These are phyloP conservation scores for Bombylius discolor DNA, from an alignment of 2,888 invertebrate genomes.

Conservation along the genomic window DNA sequence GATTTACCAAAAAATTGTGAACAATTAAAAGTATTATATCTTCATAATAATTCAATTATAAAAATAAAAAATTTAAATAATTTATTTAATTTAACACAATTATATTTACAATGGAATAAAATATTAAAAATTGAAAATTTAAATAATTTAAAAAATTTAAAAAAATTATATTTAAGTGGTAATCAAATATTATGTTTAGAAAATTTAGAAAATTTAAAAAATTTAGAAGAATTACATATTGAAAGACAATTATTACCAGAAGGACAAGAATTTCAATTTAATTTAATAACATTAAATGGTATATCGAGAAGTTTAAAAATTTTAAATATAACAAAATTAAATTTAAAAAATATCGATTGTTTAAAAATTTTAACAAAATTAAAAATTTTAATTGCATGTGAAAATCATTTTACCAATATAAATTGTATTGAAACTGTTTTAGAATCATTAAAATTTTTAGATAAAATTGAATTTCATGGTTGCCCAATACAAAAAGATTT, in stretches of 20 bases:
- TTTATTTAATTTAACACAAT: conserved; percentile 50
- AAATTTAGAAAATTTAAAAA: conserved; percentile 46
- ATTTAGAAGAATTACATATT: conserved; percentile 52
- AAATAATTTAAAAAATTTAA: conserved; percentile 39
- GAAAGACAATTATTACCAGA: conserved; percentile 47
- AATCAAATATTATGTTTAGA: conserved; percentile 57
- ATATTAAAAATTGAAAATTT: conserved; percentile 50
- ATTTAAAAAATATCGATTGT: conserved; percentile 42
- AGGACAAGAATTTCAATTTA: conserved; percentile 50
- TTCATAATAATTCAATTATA: conserved; percentile 67
- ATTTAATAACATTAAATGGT: conserved; percentile 45
- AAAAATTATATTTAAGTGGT: conserved; percentile 61
- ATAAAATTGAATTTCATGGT: conserved; percentile 16
- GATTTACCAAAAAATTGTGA: conserved; percentile 17
- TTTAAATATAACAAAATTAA: conserved; percentile 51
- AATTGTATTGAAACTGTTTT: conserved; percentile 40
- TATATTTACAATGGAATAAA: conserved; percentile 66
- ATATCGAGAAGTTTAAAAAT: conserved; percentile 44
- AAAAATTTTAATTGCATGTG: conserved; percentile 33
- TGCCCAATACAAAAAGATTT: conserved; percentile 51
- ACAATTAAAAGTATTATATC: conserved; percentile 51
- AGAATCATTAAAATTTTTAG: conserved; percentile 17
- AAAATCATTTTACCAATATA: conserved; percentile 37
- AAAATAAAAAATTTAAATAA: conserved; percentile 57
- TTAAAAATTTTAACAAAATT: conserved; percentile 25